These are phyloP conservation scores for Hirtodrosophila alboralis DNA, from an alignment of 2,888 invertebrate species.

Conservation along the genomic window DNA sequence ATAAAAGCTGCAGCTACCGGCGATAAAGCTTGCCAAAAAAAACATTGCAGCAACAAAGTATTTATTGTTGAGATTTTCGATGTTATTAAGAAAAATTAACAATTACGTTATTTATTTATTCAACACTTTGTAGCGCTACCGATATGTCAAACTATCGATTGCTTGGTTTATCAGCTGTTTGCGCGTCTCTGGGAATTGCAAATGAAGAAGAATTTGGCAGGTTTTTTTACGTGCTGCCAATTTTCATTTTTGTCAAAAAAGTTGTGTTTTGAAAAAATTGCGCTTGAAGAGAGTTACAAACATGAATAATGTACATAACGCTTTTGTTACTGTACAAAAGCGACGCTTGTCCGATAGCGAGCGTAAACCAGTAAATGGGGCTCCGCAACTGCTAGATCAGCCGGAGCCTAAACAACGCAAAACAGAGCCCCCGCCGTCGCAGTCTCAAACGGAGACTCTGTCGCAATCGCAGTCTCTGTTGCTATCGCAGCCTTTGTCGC, in stretches of 20 bases:
- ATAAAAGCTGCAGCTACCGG: no score
- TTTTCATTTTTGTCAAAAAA: conserved; percentile 40
- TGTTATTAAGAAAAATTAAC: no score
- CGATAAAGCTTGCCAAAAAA: no score
- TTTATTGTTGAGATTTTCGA: no score
- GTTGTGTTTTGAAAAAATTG: conserved; percentile 26
- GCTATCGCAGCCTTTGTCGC: neutral
- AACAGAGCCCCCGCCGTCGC: conserved; percentile 25
- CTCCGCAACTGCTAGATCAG: conserved; percentile 32
- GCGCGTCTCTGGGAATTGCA: conserved; percentile 39
- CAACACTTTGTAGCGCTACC: no score
- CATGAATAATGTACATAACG: conserved; percentile 62
- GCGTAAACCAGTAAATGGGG: conserved; percentile 31
- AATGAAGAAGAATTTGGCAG: conserved; percentile 41
- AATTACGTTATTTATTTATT: no score
- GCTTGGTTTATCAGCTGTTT: conserved; percentile 44
- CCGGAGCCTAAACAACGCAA: conserved; percentile 66
- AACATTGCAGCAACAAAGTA: no score
- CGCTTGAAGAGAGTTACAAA: conserved; percentile 16
- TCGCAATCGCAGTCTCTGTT: neutral
- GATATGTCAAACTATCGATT: conserved; percentile 48
- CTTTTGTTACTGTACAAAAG: conserved; percentile 60
- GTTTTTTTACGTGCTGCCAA: conserved; percentile 49
- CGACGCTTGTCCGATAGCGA: conserved; percentile 64
- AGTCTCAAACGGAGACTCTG: neutral